Evolutionary conservation across 2,113 vertebrate genomes (phyloP), one percentile per base, ranked within the genome.

Genomic region (Rutilus rutilus): DNA sequence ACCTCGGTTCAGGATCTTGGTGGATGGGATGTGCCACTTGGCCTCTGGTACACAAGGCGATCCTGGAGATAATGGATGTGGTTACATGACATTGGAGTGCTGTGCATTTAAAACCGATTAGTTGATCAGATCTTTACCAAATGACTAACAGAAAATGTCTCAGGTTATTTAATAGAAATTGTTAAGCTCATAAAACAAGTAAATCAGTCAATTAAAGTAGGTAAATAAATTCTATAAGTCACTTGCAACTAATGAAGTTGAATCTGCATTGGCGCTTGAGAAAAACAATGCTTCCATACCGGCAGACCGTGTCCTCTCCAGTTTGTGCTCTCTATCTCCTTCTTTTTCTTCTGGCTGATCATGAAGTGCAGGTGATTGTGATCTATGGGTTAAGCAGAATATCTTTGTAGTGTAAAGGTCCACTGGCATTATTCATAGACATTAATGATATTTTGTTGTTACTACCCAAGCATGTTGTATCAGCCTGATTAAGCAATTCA

Each of bases 11-110:
- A 96, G 89, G 82, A 95, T 92, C 92, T 96, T 96, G 85, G 94
- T 94, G 2, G 96, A 93, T 7, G 95, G 93, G 79, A 93, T 88
- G 30, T 95, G 96, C 96, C 96, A 97, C 82, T 96, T 97, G 82
- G 93, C 93, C 91, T 97, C 96, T 96, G 94, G 57, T 50, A 90
- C 92, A 83, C 92, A 87, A 25, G 67, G 25, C 8, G 73, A 89
- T 30, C 50, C 77, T 81, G n/a, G 25, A 81, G 81, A 21, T 71
- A 19, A 74, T 15, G 6, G 27, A 50, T 11, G 4, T 73, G 25
- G 27, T 69, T 71, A 69, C 7, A 27, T 71, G 47, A 42, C 21
- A 45, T 27, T 84, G 54, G 30, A 39, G 19, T 6, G 11, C 19
- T 39, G 11, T 45, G 23, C 6, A 62, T 62, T 42, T 59, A 27